Evolutionary conservation across 2,113 vertebrate species (phyloP), one percentile per base, ranked within the genome.

Genomic region (Stictonetta naevosa): DNA sequence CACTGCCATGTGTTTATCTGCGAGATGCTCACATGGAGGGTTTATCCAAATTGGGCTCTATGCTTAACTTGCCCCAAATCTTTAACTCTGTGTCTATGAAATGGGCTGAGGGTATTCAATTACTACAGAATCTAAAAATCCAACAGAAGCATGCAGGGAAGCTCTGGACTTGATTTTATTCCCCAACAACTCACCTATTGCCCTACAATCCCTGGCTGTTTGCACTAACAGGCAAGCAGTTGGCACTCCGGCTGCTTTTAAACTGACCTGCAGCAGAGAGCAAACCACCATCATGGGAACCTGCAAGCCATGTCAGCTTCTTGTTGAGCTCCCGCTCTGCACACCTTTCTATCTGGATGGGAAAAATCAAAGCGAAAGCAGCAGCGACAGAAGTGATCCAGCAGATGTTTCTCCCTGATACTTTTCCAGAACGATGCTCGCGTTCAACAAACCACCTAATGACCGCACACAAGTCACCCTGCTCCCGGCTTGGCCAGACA

Each of bases 121-220:
- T 34, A 10, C 28, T 7, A 22, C 7, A 33, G 50, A 21, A 46
- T 25, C 42, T 8, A 42, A 23, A 74, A 33, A 46, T 4, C 44
- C 59, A 73, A 42, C 40, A 77, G 68, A 86, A 76, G 26, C 20
- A 10, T 0, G 17, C 5, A 8, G 7, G n/a, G 68, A 64, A 84
- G 26, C 63, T 64, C 29, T 64, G 50, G 44, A 34, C 25, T 22
- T 5, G 12, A 36, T 75, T 62, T 62, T 7, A 44, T 28, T 76
- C 79, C 55, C 72, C 29, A 52, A n/a, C 23, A 42, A 33, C 22
- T 91, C 78, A 77, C 38, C 44, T 64, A 17, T 15, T 73, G 38
- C 15, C 26, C 28, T 19, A 13, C 4, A 19, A 13, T 16, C 78
- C 50, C 55, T 10, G 4, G 0, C 0, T 0, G 5, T 50, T 15